Base-by-base conservation (phyloP, 2,888 invertebrate genomes). In the Sesia apiformis region DNA sequence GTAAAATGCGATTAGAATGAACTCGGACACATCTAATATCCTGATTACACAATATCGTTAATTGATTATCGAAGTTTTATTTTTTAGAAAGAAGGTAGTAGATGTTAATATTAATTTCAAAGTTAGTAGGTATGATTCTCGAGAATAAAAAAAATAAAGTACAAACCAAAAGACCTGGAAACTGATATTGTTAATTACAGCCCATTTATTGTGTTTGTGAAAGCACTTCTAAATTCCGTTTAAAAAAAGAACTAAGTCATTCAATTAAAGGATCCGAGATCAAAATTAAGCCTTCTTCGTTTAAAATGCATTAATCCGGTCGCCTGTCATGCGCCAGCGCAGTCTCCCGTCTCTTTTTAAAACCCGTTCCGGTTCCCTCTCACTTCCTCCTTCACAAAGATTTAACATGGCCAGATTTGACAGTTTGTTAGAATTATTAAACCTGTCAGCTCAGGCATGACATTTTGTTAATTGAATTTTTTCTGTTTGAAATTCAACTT, bases 281-380 rank as follows among this genome's bases (percentile, higher is more conserved):
- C 81, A 80, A 80, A 87, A 89, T 88, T 87, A 85, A 88, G 88
- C 88, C 84, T 83, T 88, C 85, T 82, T 81, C 84, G 81, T 87
- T 89, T 86, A 86, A 88, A 87, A 86, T 85, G 82, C 86, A 86
- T 88, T 88, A 88, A 88, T 87, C 86, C 84, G 81, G 84, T 82
- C 85, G 86, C 87, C 84, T 86, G 88, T 84, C 85, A 84, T 76
- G 84, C 78, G 75, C 79, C 63, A 66, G 75, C 78, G 79, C 79
- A 72, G 61, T 70, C 62, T 60, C 68, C 64, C 65, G 65, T 85
- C 84, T 72, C 76, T 65, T 70, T 85, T 82, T 78, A 78, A 86
- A 87, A 87, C 88, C 75, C 74, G 87, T 87, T 87, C 76, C 73
- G 69, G 67, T 70, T 63, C 58, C 67, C 70, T 78, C 78, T 78